phyloP scores from a whole-genome alignment of 2,888 invertebrate genomes.

The Baccha elongata region DNA sequence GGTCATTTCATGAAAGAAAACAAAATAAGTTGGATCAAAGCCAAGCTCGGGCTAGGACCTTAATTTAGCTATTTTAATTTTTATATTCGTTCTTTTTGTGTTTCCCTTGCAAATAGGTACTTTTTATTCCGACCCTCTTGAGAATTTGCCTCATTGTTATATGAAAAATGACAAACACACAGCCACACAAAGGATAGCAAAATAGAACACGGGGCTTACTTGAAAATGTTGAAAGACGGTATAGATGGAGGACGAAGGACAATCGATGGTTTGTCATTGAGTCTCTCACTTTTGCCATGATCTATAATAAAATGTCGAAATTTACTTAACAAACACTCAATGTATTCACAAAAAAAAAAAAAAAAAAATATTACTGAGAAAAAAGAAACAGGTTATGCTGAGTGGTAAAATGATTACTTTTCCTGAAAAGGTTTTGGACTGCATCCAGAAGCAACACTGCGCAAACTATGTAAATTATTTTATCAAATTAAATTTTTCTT shows the following conservation, averaged over 20 bases:
- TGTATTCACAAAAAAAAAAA: background rate
- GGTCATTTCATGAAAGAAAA: conserved; percentile 40
- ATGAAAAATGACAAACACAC: conserved; percentile 43
- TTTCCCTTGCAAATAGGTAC: conserved; percentile 54
- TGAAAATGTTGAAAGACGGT: conserved; percentile 48
- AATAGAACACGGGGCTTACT: conserved; percentile 56
- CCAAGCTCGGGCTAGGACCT: conserved; percentile 64
- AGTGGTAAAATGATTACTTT: conserved; percentile 52
- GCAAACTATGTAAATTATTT: conserved; percentile 67
- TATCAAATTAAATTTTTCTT: conserved; percentile 56
- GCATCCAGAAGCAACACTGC: conserved; percentile 69
- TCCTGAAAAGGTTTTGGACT: conserved; percentile 52
- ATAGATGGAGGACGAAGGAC: conserved; percentile 40
- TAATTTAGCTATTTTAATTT: conserved; percentile 65
- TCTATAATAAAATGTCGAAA: conserved; percentile 55
- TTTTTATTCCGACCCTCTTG: conserved; percentile 60
- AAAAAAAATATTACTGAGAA: background rate
- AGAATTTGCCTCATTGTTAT: conserved; percentile 56
- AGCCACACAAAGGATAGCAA: conserved; percentile 31
- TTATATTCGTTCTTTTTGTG: conserved; percentile 52
- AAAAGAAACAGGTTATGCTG: conserved; percentile 25
- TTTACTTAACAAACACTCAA: conserved; percentile 30
- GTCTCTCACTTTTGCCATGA: conserved; percentile 43
- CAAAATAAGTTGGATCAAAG: conserved; percentile 47
- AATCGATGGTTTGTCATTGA: conserved; percentile 53